Conservation (phyloP, 2,888 invertebrate genomes). For the Synanthedon myopaeformis region DNA sequence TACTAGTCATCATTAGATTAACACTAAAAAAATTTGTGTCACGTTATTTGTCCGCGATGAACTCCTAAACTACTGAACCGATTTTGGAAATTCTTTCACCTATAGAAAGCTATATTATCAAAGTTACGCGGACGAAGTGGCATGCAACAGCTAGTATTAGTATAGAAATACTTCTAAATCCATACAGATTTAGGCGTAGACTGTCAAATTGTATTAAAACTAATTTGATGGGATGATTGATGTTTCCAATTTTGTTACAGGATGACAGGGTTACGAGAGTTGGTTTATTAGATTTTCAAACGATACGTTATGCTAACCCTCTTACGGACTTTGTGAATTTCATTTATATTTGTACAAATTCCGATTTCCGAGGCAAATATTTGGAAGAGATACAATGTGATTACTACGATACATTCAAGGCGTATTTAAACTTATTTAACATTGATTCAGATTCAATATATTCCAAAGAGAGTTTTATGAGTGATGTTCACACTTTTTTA, state of each 20-base stretch:
- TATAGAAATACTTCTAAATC: no score
- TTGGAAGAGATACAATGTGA: slow-evolving; percentile 25
- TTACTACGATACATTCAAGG: slow-evolving; percentile 36
- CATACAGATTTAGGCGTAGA: no score
- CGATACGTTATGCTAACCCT: slow-evolving; percentile 46
- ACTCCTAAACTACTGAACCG: no score
- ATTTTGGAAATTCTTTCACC: no score
- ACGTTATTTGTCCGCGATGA: no score
- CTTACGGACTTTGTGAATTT: slow-evolving; percentile 45
- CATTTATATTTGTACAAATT: slow-evolving; percentile 41
- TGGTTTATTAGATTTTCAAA: slow-evolving; percentile 53
- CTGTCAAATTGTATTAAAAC: no score
- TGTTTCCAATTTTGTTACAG: slow-evolving; percentile 21
- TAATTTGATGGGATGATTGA: no score
- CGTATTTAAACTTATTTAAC: slow-evolving; percentile 26
- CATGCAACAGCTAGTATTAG: no score
- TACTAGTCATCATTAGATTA: no score
- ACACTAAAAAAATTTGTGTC: no score
- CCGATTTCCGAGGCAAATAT: slow-evolving; percentile 37
- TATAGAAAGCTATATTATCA: no score
- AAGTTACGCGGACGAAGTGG: no score
- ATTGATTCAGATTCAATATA: slow-evolving; percentile 32
- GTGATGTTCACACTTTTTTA: slow-evolving; percentile 29
- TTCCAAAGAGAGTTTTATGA: slow-evolving; percentile 27
- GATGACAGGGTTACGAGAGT: slow-evolving; percentile 22